phyloP scores from a whole-genome alignment of 1,140 invertebrate genomes.

The Caenorhabditis latens region DNA sequence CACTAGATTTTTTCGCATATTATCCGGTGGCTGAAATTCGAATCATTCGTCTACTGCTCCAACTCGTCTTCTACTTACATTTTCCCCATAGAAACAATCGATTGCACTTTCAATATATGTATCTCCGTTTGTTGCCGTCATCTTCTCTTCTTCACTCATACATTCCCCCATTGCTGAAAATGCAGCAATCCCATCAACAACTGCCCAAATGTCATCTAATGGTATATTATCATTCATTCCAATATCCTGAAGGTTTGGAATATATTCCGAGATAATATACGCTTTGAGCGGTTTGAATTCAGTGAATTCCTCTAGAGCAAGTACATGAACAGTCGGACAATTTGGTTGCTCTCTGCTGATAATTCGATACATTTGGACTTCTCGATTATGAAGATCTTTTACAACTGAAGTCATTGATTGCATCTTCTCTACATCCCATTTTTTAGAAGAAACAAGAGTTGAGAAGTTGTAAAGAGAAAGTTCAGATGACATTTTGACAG shows the following conservation, averaged over 20 bases:
- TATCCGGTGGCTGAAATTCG: constrained; percentile 22
- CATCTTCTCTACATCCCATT: constrained; percentile 32
- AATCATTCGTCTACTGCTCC: not conserved
- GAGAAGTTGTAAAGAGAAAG: constrained; percentile 22
- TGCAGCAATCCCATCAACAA: constrained; percentile 27
- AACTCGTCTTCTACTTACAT: not conserved
- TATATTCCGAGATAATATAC: constrained; percentile 29
- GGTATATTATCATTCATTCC: constrained; percentile 14
- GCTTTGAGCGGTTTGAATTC: constrained; percentile 4
- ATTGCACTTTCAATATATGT: constrained; percentile 11
- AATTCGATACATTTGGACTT: constrained; percentile 15
- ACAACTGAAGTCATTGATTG: constrained; percentile 14
- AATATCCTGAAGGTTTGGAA: constrained; percentile 27
- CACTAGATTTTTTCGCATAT: not conserved
- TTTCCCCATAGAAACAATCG: not conserved
- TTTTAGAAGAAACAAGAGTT: not conserved
- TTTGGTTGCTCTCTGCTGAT: not conserved
- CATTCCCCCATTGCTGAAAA: constrained; percentile 40
- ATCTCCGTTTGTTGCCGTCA: not conserved
- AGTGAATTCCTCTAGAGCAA: constrained; percentile 16
- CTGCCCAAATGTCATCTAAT: constrained; percentile 13
- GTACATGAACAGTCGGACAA: constrained; percentile 16
- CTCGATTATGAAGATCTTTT: constrained; percentile 24
- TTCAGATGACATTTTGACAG: constrained; percentile 43
- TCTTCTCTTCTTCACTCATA: constrained; percentile 19